Evolutionary conservation across 2,888 invertebrate species (phyloP).

Genomic region (Cephus pulcher): DNA sequence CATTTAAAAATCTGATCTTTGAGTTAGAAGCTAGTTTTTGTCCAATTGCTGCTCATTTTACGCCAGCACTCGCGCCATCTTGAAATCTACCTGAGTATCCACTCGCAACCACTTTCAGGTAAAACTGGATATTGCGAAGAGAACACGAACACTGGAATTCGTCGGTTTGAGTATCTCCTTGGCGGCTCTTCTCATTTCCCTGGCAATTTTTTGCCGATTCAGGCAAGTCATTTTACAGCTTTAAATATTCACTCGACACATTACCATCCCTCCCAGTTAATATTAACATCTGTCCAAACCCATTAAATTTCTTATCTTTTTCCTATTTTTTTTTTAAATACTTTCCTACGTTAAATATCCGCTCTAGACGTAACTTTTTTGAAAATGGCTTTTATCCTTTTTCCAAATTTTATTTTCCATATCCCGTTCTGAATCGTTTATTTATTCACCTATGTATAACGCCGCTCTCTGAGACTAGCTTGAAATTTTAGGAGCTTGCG

Average conservation of each 20-base stretch:
- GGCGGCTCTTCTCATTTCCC: slow-evolving; percentile 78
- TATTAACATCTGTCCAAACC: neutral
- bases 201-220: slow-evolving; percentile 85
- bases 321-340: neutral
- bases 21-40: neutral
- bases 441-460: neutral
- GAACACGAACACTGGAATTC: slow-evolving; percentile 82
- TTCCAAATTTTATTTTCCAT: neutral
- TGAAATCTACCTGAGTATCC: neutral
- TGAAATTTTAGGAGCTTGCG: slow-evolving; percentile 74
- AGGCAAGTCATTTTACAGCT: slow-evolving; percentile 70
- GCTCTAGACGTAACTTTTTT: neutral
- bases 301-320: neutral
- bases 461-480: neutral
- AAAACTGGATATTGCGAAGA: slow-evolving; percentile 76
- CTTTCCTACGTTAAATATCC: neutral
- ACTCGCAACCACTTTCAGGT: slow-evolving; percentile 65
- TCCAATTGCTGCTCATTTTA: neutral
- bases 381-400: neutral
- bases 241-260: neutral
- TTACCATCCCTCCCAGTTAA: neutral
- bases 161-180: slow-evolving; percentile 85
- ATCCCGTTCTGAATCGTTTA: neutral
- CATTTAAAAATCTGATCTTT: neutral
- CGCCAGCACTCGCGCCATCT: neutral